Evolutionary conservation across 2,113 vertebrate species (phyloP), one percentile per base, ranked within the genome.

Genomic region (Mobula birostris): DNA sequence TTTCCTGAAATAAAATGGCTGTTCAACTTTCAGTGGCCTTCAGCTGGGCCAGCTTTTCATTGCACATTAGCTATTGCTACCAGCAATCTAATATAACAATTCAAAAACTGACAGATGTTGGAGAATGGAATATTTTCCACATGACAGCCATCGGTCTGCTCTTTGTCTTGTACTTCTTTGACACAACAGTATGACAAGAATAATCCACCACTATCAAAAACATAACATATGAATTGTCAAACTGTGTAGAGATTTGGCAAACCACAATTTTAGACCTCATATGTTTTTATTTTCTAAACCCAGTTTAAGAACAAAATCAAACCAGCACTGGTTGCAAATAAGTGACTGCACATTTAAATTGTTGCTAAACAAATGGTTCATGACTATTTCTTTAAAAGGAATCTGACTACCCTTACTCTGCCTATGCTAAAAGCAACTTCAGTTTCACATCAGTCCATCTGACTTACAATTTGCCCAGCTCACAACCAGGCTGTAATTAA

Each of bases 1-100:
- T 68, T 40, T 40, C 32, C 72, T 17, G 66, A 36, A 92, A 48
- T 74, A 72, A n/a, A 48, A 11, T 19, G n/a, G 36, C 68, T 17
- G 90, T 48, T 66, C 40, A 58, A 12, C 87, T 40, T 48, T 48
- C 32, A 40, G 70, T 48, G 68, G 40, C 24, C 90, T 92, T 29
- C 88, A 19, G 27, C 68, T 40, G 36, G 40, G 32, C 32, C 66
- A 72, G 36, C 66, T 72, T 17, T 72, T 92, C 66, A 21, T 21
- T 36, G 6, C 7, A 92, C 5, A 92, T 92, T 17, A 72, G 40
- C 17, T 40, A 92, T 48, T 92, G 32, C 90, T 92, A 66, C 12
- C 90, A 72, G 90, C 32, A 40, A 36, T 48, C 90, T 72, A 90
- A 90, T 90, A 66, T 66, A 92, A 72, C 32, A 72, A 48, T 92